A percentile compares a stretch with the other conserved stretches of the same genome.
phyloP scores from a whole-genome alignment of 1,140 invertebrate species.

The Aphelenchoides fujianensis region DNA sequence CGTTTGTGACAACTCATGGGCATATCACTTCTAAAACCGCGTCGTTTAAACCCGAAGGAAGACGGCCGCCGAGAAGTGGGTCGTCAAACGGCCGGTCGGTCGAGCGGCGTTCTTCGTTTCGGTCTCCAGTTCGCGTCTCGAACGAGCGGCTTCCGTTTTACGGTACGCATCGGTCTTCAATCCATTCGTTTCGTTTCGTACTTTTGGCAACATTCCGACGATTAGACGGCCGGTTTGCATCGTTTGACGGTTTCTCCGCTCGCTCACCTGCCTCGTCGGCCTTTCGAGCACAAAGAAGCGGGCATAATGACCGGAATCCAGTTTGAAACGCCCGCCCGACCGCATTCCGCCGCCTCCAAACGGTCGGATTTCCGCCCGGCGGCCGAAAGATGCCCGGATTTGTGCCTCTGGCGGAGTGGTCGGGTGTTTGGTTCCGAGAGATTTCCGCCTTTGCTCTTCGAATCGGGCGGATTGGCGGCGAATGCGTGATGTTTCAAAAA shows the following conservation, averaged over 20 bases:
- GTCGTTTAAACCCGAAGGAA: neutral
- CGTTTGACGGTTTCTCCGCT: no score
- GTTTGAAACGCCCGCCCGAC: conserved; percentile 1
- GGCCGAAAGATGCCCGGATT: no score
- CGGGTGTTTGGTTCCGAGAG: neutral
- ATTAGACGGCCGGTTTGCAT: neutral
- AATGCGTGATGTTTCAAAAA: neutral
- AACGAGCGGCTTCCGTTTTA: no score
- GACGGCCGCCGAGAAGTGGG: neutral
- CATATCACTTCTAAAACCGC: conserved; percentile 2
- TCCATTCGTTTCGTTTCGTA: neutral
- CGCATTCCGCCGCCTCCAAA: neutral
- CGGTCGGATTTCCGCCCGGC: neutral
- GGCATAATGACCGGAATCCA: neutral
- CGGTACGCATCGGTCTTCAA: no score
- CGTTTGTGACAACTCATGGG: neutral
- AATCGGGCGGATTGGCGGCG: neutral
- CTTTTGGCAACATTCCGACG: neutral
- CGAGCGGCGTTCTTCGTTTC: neutral
- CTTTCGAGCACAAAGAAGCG: no score
- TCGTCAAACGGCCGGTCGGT: neutral
- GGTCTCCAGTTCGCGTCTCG: neutral
- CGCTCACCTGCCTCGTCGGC: no score
- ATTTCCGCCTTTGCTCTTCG: conserved; percentile 5
- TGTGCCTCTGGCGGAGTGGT: no score